Conservation (phyloP, 2,888 invertebrate species). For the Leptinotarsa rubiginosa region DNA sequence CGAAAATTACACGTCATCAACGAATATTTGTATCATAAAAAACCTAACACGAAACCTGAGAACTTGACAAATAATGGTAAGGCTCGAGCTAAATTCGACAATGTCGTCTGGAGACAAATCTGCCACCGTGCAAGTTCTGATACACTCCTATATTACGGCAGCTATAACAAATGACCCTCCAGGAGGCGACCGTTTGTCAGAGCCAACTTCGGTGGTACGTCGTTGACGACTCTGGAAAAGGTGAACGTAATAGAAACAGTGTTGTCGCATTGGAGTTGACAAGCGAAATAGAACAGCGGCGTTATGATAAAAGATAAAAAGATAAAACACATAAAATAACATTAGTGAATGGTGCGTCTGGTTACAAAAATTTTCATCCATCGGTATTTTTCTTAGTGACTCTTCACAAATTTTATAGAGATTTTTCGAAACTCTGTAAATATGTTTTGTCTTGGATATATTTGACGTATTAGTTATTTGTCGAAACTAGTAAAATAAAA, state of each 20-base stretch:
- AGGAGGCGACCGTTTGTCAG: slow-evolving; percentile 59
- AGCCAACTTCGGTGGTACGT: slow-evolving; percentile 43
- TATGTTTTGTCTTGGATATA: no score
- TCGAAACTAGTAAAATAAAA: no score
- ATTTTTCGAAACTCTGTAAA: no score
- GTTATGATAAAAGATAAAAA: not conserved
- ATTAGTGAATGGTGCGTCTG: no score
- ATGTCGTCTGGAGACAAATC: slow-evolving; percentile 59
- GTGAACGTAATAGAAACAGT: slow-evolving; percentile 35
- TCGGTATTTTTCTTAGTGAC: no score
- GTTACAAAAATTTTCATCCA: no score
- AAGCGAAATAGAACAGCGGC: slow-evolving; percentile 1
- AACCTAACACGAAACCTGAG: slow-evolving; percentile 19
- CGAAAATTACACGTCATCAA: slow-evolving; percentile 16
- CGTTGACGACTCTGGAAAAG: slow-evolving; percentile 30
- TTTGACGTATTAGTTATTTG: no score
- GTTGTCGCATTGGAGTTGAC: slow-evolving; percentile 6
- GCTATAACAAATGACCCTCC: slow-evolving; percentile 58
- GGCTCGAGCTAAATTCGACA: slow-evolving; percentile 53
- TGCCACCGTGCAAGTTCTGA: slow-evolving; percentile 61
- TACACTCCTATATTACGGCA: slow-evolving; percentile 60
- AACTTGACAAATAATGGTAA: slow-evolving; percentile 21
- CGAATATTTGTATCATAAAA: slow-evolving; percentile 18
- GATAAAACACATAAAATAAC: no score
- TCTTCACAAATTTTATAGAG: no score